phyloP scores from a whole-genome alignment of 1,140 invertebrate species.

The Pemphigus obesinymphae region DNA sequence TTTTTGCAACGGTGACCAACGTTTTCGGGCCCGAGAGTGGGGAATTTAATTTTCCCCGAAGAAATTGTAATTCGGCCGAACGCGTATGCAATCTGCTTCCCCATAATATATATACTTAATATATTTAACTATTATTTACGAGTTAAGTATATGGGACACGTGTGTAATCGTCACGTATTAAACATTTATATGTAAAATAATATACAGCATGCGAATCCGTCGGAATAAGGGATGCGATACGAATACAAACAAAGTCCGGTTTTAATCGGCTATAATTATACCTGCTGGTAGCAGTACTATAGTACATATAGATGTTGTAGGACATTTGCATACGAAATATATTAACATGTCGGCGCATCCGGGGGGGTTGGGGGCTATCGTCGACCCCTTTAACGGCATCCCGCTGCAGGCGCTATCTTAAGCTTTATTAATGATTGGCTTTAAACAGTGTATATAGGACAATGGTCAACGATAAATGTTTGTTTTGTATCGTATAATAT shows the following conservation, averaged over 20 bases:
- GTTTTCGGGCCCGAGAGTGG: not conserved
- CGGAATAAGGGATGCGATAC: not conserved
- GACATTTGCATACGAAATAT: conserved; percentile 33
- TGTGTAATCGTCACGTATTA: conserved; percentile 26
- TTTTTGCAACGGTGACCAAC: conserved; percentile 11
- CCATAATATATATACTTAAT: no score
- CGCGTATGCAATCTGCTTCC: no score
- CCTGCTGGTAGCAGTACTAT: no score
- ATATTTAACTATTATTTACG: no score
- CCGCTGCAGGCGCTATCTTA: conserved; percentile 1
- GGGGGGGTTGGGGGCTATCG: not conserved
- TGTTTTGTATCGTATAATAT: no score
- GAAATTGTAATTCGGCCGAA: conserved; percentile 14
- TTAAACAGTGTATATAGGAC: conserved; percentile 13
- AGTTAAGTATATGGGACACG: not conserved
- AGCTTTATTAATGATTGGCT: conserved; percentile 41
- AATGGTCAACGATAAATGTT: conserved; percentile 35
- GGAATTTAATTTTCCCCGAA: conserved; percentile 25
- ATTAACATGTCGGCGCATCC: not conserved
- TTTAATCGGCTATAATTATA: conserved; percentile 29
- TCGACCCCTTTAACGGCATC: not conserved
- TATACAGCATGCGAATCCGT: conserved; percentile 13
- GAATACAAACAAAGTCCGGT: conserved; percentile 15
- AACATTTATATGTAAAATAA: no score
- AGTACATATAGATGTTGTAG: no score